Base-by-base conservation (phyloP, 2,888 invertebrate genomes). In the Agrochola lychnidis region DNA sequence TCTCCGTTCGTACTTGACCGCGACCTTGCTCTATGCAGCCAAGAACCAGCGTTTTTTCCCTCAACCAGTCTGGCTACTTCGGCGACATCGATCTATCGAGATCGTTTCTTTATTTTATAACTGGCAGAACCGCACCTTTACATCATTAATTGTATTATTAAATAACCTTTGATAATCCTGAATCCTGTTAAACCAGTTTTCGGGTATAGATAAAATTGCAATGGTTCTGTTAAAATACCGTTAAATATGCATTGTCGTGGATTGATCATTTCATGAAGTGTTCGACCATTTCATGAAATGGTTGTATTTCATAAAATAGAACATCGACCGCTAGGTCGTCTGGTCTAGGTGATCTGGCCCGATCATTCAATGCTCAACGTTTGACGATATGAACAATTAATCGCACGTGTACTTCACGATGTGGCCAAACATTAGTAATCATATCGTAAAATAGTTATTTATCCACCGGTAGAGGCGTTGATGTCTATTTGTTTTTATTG, bases 21-120 rank as follows among this genome's bases (percentile, higher is more conserved):
- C 88, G 90, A 88, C 90, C 91, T 91, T 91, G 90, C 74, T 64
- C 25, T 64, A 68, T 78, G 79, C 75, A 84, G 63, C 59, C 48
- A 53, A 53, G 64, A 67, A 73, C 78, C 48, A 72, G 69, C 73
- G 79, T 73, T 82, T 84, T 78, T 80, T 71, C 61, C 61, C 66
- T 66, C 75, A 56, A 86, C 83, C 75, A 66, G 83, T 73, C 76
- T 73, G 64, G 62, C 73, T 40, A 68, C 77, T 78, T 68, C 67
- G 45, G 22, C 45, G 66, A 70, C 77, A 73, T 73, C 76, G 70
- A 73, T 71, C 66, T 76, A 73, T 72, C 40, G 40, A 77, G 62
- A 70, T 68, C 57, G 77, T 76, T 84, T 69, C 75, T 77, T 70
- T 69, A 64, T 53, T 81, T 56, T 61, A 45, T 69, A 66, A 63